phyloP scores from a whole-genome alignment of 2,113 vertebrate genomes.

The Phrynocephalus versicolor region DNA sequence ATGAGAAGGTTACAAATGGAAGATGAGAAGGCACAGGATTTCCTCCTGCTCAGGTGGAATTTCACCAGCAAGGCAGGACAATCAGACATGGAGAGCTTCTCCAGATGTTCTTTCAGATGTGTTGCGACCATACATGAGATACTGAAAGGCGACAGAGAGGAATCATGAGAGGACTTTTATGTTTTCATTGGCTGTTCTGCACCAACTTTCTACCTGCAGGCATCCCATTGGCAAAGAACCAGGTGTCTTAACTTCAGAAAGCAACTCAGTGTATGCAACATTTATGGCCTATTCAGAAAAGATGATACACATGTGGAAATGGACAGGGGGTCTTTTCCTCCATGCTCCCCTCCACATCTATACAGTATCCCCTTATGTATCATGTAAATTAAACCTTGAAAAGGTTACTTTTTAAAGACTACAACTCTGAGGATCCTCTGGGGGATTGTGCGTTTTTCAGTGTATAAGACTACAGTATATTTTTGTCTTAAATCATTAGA shows the following conservation, averaged over 20 bases:
- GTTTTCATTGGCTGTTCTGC: neutral
- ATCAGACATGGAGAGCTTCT: neutral
- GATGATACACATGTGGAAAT: neutral
- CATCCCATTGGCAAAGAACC: neutral
- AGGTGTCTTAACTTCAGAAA: neutral
- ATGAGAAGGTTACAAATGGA: too few relatives aligned
- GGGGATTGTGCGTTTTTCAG: too few relatives aligned
- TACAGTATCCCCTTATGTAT: neutral
- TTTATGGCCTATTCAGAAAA: neutral
- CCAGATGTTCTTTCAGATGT: neutral
- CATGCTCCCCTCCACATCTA: neutral
- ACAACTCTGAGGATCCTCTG: too few relatives aligned
- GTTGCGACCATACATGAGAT: neutral
- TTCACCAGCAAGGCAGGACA: too few relatives aligned
- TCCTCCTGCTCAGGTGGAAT: too few relatives aligned
- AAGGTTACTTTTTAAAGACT: too few relatives aligned
- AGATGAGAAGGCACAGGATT: too few relatives aligned
- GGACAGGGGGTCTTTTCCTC: neutral
- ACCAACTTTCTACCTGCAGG: neutral
- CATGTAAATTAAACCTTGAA: too few relatives aligned
- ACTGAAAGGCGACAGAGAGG: neutral
- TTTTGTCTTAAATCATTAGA: too few relatives aligned
- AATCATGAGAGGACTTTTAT: neutral
- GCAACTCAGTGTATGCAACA: neutral
- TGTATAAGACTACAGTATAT: too few relatives aligned